Conservation (phyloP, 2,797 vertebrate species). For the Nothura maculosa region DNA sequence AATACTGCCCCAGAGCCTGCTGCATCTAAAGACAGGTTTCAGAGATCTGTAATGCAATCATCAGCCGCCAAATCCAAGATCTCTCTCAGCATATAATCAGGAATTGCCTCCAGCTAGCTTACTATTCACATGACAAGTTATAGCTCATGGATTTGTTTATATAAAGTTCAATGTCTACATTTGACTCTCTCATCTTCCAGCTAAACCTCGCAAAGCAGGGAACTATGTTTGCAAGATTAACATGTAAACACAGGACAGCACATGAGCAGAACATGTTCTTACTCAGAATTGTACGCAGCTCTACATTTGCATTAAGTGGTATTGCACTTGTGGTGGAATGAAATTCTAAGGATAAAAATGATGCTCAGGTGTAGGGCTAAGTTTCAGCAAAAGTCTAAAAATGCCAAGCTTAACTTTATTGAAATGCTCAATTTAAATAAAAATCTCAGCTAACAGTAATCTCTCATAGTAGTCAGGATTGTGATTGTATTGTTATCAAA, state of each 20-base stretch:
- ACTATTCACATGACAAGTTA: neutral
- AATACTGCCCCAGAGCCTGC: conserved; percentile 33
- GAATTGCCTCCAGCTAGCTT: neutral
- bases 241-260: neutral
- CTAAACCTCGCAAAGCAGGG: neutral
- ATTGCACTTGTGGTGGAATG: neutral
- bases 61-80: neutral
- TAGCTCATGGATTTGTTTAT: neutral
- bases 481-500: neutral
- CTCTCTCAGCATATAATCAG: neutral
- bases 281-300: neutral
- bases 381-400: neutral
- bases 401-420: neutral
- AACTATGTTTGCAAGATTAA: neutral
- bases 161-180: neutral
- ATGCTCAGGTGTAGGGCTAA: neutral
- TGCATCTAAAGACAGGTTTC: neutral
- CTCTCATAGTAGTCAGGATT: neutral
- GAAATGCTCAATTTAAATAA: neutral
- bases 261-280: neutral
- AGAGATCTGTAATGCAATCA: conserved; percentile 23
- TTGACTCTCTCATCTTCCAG: neutral
- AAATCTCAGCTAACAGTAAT: neutral
- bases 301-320: neutral
- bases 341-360: neutral